Evolutionary conservation across 2,797 vertebrate species (phyloP), one percentile per base, ranked within the genome.

Genomic region (Helicolenus hilgendorfi): DNA sequence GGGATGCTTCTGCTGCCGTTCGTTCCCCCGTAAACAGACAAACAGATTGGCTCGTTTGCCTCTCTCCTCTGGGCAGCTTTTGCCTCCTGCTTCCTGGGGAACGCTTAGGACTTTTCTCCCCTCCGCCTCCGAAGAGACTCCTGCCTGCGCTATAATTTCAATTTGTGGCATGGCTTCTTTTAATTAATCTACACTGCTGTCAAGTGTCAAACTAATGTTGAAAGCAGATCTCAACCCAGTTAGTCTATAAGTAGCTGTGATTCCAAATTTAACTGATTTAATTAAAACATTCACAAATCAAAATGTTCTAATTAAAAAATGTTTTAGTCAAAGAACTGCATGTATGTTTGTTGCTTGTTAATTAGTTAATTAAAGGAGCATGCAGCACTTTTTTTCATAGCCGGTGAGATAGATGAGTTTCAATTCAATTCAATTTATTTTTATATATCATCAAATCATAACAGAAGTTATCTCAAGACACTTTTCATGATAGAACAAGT

Each of bases 1-100:
- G 94, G 85, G 87, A 91, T 97, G 98, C 98, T 98, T 98, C 98
- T 98, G 97, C 98, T 98, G 97, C 98, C 96, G 88, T 97, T 98
- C 96, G 88, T 97, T 98, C 97, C 97, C 98, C 98, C 97, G 97
- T 98, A 98, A 99, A 98, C 97, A 98, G 98, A 98, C 97, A 98
- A 98, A 98, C 98, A 99, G 98, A 94, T 91, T 95, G 91, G 84
- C 98, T 98, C 94, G 96, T 98, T 98, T 98, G 97, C 97, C 97
- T 98, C 97, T 98, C 98, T 98, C 97, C 96, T 98, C 97, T 98
- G 98, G 94, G 98, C 97, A 97, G 98, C 97, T 98, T 88, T 97
- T 97, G 98, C 98, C 97, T 97, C 97, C 97, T 85, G 85, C 89
- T 94, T 96, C 86, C 88, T 86, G 85, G 89, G 91, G 90, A 96